Percentiles rank a stretch among this genome's conserved stretches.
These are phyloP conservation scores for Pyrochroa serraticornis DNA, from an alignment of 2,888 invertebrate genomes.

Conservation along the genomic window DNA sequence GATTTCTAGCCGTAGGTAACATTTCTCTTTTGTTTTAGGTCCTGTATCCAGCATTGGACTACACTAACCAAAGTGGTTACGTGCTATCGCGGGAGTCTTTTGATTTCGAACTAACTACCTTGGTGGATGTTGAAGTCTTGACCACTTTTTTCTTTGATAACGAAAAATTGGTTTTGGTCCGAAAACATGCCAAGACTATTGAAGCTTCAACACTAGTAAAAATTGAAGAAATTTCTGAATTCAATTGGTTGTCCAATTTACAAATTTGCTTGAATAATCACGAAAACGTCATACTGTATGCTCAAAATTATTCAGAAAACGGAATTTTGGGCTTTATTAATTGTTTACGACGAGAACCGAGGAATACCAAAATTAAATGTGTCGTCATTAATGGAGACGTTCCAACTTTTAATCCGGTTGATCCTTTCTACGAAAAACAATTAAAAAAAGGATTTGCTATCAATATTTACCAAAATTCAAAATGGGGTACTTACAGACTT, in stretches of 20 bases:
- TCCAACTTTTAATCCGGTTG: conserved; percentile 51
- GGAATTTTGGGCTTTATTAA: conserved; percentile 83
- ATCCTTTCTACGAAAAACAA: conserved; percentile 67
- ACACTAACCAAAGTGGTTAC: conserved; percentile 64
- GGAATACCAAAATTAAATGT: conserved; percentile 53
- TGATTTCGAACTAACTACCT: too few relatives aligned
- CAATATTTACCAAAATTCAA: conserved; percentile 72
- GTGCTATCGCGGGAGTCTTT: too few relatives aligned
- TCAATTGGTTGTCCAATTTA: too few relatives aligned
- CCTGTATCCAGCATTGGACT: conserved; percentile 20
- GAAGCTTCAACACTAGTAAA: too few relatives aligned
- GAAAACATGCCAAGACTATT: too few relatives aligned
- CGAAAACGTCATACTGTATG: conserved; percentile 62
- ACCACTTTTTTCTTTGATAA: too few relatives aligned
- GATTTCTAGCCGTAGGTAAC: too few relatives aligned
- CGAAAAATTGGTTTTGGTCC: too few relatives aligned
- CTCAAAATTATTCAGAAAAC: conserved; percentile 70
- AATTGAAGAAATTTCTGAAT: too few relatives aligned
- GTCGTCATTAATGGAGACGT: conserved; percentile 66
- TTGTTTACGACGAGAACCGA: conserved; percentile 69
- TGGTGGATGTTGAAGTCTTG: too few relatives aligned
- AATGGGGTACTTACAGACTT: conserved; percentile 77
- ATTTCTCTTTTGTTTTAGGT: conserved; percentile 26
- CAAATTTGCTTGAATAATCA: conserved; percentile 36
- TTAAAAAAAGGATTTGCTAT: conserved; percentile 75